These are phyloP conservation scores for Proctacanthus coquilletti DNA, from an alignment of 1,140 invertebrate genomes.

Conservation along the genomic window DNA sequence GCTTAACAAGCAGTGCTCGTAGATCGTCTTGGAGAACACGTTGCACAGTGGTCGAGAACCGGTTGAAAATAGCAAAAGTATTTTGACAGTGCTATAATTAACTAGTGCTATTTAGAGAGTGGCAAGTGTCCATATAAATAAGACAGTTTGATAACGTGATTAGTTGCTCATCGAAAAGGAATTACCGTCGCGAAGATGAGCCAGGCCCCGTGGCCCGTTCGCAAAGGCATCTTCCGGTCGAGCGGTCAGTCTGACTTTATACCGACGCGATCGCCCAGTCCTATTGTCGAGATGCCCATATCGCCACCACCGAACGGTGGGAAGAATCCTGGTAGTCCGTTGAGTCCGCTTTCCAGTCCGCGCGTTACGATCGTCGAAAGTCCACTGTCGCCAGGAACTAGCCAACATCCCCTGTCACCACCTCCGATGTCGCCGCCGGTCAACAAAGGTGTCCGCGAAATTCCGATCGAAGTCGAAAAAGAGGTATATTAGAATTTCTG, in stretches of 20 bases:
- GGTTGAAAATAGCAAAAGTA: no score
- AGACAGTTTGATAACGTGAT: no score
- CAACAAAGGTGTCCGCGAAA: conserved; percentile 23
- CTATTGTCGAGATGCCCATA: conserved; percentile 28
- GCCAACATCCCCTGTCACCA: conserved; percentile 17
- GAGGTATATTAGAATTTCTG: no score
- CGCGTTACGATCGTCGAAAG: conserved; percentile 12
- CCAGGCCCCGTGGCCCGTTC: conserved; percentile 50
- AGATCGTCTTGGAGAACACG: no score
- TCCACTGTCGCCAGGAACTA: conserved; percentile 10
- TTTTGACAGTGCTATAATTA: no score
- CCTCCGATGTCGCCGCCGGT: conserved; percentile 13
- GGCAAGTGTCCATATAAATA: no score
- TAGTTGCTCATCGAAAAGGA: no score
- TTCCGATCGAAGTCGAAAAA: conserved; percentile 28
- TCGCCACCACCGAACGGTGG: conserved; percentile 24
- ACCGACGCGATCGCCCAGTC: conserved; percentile 25
- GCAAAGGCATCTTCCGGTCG: conserved; percentile 42
- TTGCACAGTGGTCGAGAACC: no score
- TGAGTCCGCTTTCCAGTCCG: conserved; percentile 7
- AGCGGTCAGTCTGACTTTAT: conserved; percentile 29
- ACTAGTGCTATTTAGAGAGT: no score
- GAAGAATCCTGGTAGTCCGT: conserved; percentile 4
- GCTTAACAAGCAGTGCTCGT: no score
- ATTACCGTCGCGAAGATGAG: conserved; percentile 10